phyloP scores from a whole-genome alignment of 2,888 invertebrate genomes.

The Himalopsyche japonica region DNA sequence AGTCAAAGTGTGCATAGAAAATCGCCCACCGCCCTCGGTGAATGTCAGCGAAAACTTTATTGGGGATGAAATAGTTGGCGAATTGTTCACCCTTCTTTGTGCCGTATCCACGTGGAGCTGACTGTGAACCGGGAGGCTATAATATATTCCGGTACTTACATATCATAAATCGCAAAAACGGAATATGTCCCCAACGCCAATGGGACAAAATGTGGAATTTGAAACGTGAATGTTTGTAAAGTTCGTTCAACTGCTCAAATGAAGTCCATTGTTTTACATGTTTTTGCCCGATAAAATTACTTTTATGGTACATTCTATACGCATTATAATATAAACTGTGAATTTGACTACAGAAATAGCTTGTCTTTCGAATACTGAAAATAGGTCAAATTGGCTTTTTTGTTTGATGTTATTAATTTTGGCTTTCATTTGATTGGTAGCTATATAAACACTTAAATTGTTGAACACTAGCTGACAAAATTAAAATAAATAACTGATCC shows the following conservation, averaged over 20 bases:
- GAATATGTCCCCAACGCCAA: conserved; percentile 25
- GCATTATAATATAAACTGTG: too few relatives aligned
- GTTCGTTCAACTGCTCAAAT: background rate
- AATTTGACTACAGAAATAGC: too few relatives aligned
- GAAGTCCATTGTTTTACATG: background rate
- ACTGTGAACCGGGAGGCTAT: conserved; percentile 9
- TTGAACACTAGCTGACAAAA: too few relatives aligned
- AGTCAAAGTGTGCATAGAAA: conserved; percentile 17
- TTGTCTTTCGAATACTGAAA: too few relatives aligned
- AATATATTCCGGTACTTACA: conserved; percentile 37
- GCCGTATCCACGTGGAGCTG: background rate
- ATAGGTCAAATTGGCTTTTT: too few relatives aligned
- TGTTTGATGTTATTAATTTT: too few relatives aligned
- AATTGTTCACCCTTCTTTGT: conserved; percentile 19
- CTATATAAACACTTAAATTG: too few relatives aligned
- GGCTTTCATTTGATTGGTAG: too few relatives aligned
- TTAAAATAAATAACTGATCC: too few relatives aligned
- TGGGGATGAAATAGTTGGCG: conserved; percentile 34
- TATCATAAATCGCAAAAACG: conserved; percentile 38
- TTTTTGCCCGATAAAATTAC: background rate
- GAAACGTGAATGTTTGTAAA: background rate
- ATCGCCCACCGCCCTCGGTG: background rate
- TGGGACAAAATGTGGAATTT: conserved; percentile 2
- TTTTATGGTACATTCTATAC: too few relatives aligned
- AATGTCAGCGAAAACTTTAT: conserved; percentile 36